Conservation (phyloP, 2,888 invertebrate genomes). For the Zaprionus obscuricornis region DNA sequence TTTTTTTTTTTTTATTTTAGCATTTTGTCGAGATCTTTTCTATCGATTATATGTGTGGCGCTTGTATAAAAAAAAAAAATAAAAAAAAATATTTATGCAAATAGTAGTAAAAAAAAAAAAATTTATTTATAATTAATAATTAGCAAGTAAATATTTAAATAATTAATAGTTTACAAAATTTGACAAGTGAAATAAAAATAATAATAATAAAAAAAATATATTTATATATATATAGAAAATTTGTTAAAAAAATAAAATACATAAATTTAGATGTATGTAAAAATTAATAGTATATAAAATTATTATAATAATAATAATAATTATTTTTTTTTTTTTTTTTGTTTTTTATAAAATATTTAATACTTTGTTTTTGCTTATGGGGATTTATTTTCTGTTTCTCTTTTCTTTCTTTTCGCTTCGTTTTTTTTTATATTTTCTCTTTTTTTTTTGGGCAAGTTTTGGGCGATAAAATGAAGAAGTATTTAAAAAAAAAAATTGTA, state of each 20-base stretch:
- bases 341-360: conserved; percentile 60
- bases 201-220: conserved; percentile 31
- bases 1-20: conserved; percentile 16
- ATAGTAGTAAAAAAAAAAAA: conserved; percentile 27
- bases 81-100: conserved; percentile 18
- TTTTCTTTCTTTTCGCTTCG: background rate
- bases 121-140: conserved; percentile 12
- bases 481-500: background rate
- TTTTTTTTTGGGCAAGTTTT: too few relatives aligned
- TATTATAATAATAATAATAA: too few relatives aligned
- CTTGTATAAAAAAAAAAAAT: conserved; percentile 41
- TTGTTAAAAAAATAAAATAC: conserved; percentile 15
- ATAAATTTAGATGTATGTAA: too few relatives aligned
- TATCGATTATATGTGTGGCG: conserved; percentile 49
- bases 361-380: conserved; percentile 58
- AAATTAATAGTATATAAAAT: too few relatives aligned
- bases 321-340: too few relatives aligned
- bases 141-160: too few relatives aligned
- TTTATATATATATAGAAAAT: background rate
- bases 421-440: conserved; percentile 3
- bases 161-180: conserved; percentile 24
- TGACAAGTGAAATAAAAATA: too few relatives aligned
- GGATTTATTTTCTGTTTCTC: conserved; percentile 11
- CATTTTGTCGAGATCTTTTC: conserved; percentile 65
- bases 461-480: too few relatives aligned